A percentile compares a stretch with the other conserved stretches of the same genome.
These are phyloP conservation scores for Octomys mimax DNA, from an alignment of 2,797 vertebrate genomes.

Conservation along the genomic window DNA sequence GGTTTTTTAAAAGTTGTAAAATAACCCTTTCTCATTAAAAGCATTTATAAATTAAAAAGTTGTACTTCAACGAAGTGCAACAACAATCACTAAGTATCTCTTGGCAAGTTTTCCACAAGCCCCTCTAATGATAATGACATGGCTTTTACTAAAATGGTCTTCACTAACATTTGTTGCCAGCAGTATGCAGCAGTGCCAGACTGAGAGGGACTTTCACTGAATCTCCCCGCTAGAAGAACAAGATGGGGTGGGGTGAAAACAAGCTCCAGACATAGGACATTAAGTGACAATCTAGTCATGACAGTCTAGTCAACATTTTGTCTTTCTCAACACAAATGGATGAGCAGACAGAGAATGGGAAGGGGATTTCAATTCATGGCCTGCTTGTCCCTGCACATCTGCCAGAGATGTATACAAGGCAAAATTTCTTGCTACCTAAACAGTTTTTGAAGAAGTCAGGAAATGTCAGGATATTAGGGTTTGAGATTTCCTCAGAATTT, in stretches of 20 bases:
- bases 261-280: not conserved
- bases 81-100: not conserved
- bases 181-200: not conserved
- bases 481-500: not conserved
- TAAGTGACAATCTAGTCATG: not conserved
- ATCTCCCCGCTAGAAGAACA: not conserved
- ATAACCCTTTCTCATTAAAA: too few relatives aligned
- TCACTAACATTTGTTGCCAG: not conserved
- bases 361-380: not conserved
- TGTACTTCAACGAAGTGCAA: not conserved
- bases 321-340: not conserved
- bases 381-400: not conserved
- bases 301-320: not conserved
- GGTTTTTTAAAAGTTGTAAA: too few relatives aligned
- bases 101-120: constrained; percentile 8
- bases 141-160: not conserved
- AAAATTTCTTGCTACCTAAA: constrained; percentile 9
- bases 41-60: not conserved
- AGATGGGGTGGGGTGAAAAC: not conserved
- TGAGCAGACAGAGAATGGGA: not conserved
- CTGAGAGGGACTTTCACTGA: not conserved
- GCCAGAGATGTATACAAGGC: not conserved
- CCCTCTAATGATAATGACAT: not conserved
- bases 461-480: not conserved
- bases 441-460: constrained; percentile 7